These are phyloP conservation scores for Hypena proboscidalis DNA, from an alignment of 2,888 invertebrate genomes.

Conservation along the genomic window DNA sequence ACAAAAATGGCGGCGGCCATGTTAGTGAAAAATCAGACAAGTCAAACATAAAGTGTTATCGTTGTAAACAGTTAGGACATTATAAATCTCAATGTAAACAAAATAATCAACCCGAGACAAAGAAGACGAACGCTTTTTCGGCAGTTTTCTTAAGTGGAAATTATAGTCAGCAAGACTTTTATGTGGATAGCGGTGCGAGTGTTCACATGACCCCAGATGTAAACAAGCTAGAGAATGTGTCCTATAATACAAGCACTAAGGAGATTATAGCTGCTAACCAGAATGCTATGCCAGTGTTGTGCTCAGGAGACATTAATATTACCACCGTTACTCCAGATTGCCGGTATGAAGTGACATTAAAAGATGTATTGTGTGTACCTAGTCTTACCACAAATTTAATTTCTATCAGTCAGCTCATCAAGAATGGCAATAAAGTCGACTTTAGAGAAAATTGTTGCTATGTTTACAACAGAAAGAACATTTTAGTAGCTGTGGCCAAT, in stretches of 20 bases:
- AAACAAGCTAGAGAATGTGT: not conserved
- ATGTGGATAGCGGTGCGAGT: too few relatives aligned
- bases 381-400: not conserved
- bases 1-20: not conserved
- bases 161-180: too few relatives aligned
- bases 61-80: too few relatives aligned
- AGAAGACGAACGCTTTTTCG: not conserved
- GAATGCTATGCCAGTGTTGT: not conserved
- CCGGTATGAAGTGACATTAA: not conserved
- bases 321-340: not conserved
- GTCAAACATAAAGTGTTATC: not conserved
- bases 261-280: slow-evolving; percentile 4
- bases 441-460: not conserved
- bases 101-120: too few relatives aligned
- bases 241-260: not conserved
- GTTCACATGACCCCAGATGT: not conserved
- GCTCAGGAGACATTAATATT: slow-evolving; percentile 8
- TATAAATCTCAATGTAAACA: not conserved
- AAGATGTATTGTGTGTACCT: slow-evolving; percentile 5
- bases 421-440: not conserved
- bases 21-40: too few relatives aligned
- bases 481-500: not conserved
- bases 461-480: not conserved
- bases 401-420: not conserved
- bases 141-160: not conserved